Base-by-base conservation (phyloP, 2,113 vertebrate genomes). In the Xyliphius kryptos region DNA sequence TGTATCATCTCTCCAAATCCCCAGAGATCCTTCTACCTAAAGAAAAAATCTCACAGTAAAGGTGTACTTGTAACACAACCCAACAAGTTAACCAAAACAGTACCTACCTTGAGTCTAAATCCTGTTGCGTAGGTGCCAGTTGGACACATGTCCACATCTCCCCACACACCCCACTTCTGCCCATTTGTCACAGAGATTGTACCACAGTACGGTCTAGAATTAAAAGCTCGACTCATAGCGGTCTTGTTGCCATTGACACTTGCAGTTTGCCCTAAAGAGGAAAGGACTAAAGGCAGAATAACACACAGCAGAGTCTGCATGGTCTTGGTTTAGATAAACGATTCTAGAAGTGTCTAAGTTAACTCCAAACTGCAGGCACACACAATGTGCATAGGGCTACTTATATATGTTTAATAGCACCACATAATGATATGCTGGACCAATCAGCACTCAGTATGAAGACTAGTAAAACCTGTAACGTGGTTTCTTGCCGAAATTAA, bases 91-190 rank as follows among this genome's bases (percentile, higher is more conserved):
- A 40, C 5, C 1, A 16, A 17, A 13, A 5, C 3, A 26, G 3
- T 44, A 54, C 50, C 15, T 5, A 64, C 61, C 26, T 15, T 55
- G n/a, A 64, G 61, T 3, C 16, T 47, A 36, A 64, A 64, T 21
- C 61, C 61, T n/a, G 22, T 64, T 19, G 61, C 61, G 15, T 46
- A 64, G 41, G 61, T 64, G 8, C 61, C 61, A 0, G 5, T 1
- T 20, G 61, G 61, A 56, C 61, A 64, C 22, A 7, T 46, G 15
- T n/a, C n/a, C 9, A 2, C 0, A 20, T 20, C 1, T 36, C 46
- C 26, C 58, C 58, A 61, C 19, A 32, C 13, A 9, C 58, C 58
- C 47, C 58, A 61, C 3, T 1, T 0, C 32, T 44, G 49, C 26
- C 61, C 61, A 14, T 63, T 63, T 2, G 0, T 6, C 50, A 63